Conservation (phyloP, 2,888 invertebrate genomes). For the Yponomeuta malinellus region DNA sequence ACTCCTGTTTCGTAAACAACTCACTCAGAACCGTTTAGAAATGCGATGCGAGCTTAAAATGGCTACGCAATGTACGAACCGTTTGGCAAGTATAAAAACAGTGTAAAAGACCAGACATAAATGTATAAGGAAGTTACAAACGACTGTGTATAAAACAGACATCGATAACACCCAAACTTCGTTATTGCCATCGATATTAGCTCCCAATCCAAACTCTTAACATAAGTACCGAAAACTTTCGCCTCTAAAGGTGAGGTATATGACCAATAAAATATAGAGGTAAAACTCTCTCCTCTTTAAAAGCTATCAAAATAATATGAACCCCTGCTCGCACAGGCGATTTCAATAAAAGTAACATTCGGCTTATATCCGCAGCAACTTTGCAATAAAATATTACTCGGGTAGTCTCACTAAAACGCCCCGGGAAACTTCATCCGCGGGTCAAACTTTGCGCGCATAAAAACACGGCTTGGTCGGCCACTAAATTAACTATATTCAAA, state of each 20-base stretch:
- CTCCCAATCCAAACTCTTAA: background rate
- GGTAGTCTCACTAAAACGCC: conserved; percentile 22
- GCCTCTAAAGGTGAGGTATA: background rate
- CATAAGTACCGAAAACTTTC: background rate
- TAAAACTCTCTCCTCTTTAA: background rate
- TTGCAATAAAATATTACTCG: conserved; percentile 8
- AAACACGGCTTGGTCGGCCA: conserved; percentile 28
- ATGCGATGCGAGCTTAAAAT: too few species aligned
- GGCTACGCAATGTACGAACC: too few species aligned
- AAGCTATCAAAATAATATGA: background rate
- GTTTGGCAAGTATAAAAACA: too few species aligned
- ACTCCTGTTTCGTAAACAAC: too few species aligned
- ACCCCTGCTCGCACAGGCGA: background rate
- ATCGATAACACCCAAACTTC: background rate
- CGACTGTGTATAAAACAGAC: background rate
- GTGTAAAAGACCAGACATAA: too few species aligned
- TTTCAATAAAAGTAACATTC: conserved; percentile 19
- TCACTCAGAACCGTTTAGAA: too few species aligned
- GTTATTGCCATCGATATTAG: background rate
- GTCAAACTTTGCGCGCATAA: conserved; percentile 35
- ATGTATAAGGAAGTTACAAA: too few species aligned
- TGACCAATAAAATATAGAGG: background rate
- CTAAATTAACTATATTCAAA: conserved; percentile 58
- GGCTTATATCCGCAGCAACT: conserved; percentile 19
- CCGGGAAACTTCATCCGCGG: conserved; percentile 27